Base-by-base conservation (phyloP, 1,140 invertebrate species). In the Laupala kohalensis region DNA sequence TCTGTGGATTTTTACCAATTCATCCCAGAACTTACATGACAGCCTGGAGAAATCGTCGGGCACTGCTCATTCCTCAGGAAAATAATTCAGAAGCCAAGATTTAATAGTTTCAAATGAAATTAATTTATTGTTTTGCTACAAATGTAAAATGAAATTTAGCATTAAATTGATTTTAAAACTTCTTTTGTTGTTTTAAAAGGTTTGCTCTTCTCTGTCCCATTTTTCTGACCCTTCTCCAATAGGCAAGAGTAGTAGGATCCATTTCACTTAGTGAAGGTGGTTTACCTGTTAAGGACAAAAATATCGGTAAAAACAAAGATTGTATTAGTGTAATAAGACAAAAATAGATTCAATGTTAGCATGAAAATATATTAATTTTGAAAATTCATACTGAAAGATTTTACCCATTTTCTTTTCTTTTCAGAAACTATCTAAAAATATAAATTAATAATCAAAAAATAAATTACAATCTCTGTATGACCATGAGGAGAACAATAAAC, bases 241-340 rank as follows among this genome's bases (percentile, higher is more conserved):
- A 97, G 75, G 87, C 81, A 81, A 91, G 90, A 3, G 88, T 86
- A 75, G 90, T 84, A 5, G 89, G 90, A 80, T 95, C 92, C 73
- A 96, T 76, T 76, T 95, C 88, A 70, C 90, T 86, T 0, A 96
- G 78, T 1, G 83, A 80, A 6, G 82, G 82, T 25, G 89, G 81
- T 15, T 81, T 80, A 0, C 86, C 86, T 80, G 63, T 71, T 71
- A 68, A 65, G 64, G 3, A 25, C 27, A 53, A 53, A 13, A 13
- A 13, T 2, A 53, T 13, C 9, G 37, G 4, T 53, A 53, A 19
- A n/a, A n/a, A n/a, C n/a, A n/a, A n/a, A n/a, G n/a, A n/a, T n/a
- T n/a, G n/a, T n/a, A n/a, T n/a, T n/a, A n/a, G n/a, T n/a, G n/a
- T n/a, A n/a, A n/a, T n/a, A n/a, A n/a, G n/a, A n/a, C n/a, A n/a